A percentile compares a stretch with the other conserved stretches of the same genome.
These are phyloP conservation scores for Urocyon cinereoargenteus DNA, from an alignment of 2,797 vertebrate species.

Conservation along the genomic window DNA sequence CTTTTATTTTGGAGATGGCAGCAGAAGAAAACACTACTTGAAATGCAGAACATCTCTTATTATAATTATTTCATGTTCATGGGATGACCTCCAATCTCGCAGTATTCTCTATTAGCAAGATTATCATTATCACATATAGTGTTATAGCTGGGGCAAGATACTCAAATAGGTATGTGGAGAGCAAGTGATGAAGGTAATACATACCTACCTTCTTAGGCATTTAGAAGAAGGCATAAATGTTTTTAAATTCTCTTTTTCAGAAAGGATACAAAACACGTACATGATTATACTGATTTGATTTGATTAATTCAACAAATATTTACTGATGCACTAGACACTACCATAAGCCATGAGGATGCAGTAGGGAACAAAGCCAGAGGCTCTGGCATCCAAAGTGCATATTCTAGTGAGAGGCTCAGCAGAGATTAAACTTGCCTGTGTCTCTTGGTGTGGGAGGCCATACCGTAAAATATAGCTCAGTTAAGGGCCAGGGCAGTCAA, in stretches of 20 bases:
- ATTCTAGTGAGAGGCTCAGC: not conserved
- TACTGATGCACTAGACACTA: not conserved
- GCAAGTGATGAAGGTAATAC: not conserved
- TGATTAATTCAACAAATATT: not conserved
- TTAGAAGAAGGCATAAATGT: not conserved
- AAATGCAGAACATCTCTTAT: not conserved
- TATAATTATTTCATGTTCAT: not conserved
- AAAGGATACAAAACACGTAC: not conserved
- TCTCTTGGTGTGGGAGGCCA: not conserved
- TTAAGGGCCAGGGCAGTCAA: accelerated
- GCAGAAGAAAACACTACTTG: not conserved
- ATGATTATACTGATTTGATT: not conserved
- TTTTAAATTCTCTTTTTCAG: not conserved
- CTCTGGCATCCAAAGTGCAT: too few species aligned
- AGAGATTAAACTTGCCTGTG: not conserved
- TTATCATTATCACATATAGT: not conserved
- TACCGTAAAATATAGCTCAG: not conserved
- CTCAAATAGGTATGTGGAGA: not conserved
- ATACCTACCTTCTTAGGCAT: not conserved
- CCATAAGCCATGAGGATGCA: not conserved
- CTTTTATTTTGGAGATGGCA: not conserved
- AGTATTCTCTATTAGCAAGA: not conserved
- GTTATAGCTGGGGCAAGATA: not conserved
- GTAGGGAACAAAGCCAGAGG: not conserved
- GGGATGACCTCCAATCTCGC: not conserved